Base-by-base conservation (phyloP, 1,140 invertebrate genomes). In the Ostrea denselamellosa region DNA sequence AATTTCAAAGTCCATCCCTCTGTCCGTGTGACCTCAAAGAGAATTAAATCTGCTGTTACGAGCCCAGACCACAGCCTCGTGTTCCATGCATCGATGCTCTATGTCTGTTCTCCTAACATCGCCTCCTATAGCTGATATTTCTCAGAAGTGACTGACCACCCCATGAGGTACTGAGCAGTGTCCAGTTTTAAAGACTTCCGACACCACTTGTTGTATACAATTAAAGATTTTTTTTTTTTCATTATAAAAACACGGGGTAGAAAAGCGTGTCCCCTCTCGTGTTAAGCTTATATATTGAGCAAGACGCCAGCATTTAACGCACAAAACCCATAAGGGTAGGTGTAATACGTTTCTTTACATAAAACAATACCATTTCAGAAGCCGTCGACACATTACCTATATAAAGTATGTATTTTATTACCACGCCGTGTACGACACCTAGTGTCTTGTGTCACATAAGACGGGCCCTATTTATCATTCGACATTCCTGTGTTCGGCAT, bases 401-500 rank as follows among this genome's bases (percentile, higher is more conserved):
- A 44, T 44, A 44, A 44, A 2, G 12, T 34, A 34, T 28, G 68
- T 34, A 34, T 77, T 77, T 77, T 77, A 77, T 77, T 77, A 77
- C 68, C 25, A 9, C 12, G 14, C 14, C 22, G 22, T 62, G 56
- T 62, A 62, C 28, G 68, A 77, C 68, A 77, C 68, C n/a, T 77
- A 25, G 68, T 77, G 25, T 25, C 68, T 71, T 71, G 25, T 77
- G 68, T 77, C 17, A 19, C 68, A 28, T 3, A 28, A 25, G 28
- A 77, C 68, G 25, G 12, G 68, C 68, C n/a, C 68, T 77, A 77
- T 77, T 77, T 34, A 77, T 77, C 68, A 77, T 77, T 77, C 25
- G 28, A 34, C 68, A 34, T 28, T 28, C 68, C 25, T 77, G 34
- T 44, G 34, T 44, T 44, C 68, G 25, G 22, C 25, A 28, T 34